Evolutionary conservation across 2,113 vertebrate genomes (phyloP).

Genomic region (Lamprologus tigripictilis): DNA sequence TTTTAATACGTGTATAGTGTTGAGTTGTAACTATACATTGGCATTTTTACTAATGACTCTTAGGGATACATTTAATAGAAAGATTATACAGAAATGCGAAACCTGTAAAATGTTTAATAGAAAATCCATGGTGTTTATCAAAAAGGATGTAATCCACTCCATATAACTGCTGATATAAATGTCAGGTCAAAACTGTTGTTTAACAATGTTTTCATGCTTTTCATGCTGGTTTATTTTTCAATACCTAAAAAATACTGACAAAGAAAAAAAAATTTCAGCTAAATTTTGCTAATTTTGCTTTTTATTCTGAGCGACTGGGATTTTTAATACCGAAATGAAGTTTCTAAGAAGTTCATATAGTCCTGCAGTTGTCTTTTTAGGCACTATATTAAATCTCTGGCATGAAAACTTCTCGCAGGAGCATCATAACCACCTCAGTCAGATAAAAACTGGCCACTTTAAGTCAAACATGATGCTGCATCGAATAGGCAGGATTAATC

Average conservation of each 20-base stretch:
- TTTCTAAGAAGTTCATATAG: background rate
- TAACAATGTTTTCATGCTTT: background rate
- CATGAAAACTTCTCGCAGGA: background rate
- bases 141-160: background rate
- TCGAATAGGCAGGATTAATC: slow-evolving; percentile 52
- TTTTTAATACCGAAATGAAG: background rate
- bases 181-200: background rate
- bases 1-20: background rate
- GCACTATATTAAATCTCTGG: background rate
- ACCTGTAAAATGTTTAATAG: background rate
- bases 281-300: background rate
- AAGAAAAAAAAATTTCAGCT: background rate
- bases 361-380: background rate
- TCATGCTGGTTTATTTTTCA: background rate
- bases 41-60: background rate
- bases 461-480: slow-evolving; percentile 46
- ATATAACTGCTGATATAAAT: background rate
- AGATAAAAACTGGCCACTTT: slow-evolving; percentile 2
- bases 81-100: background rate
- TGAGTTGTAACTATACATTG: background rate
- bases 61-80: background rate
- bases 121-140: background rate
- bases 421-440: background rate
- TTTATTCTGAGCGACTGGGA: background rate
- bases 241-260: background rate